These are phyloP conservation scores for Caenorhabditis afra DNA, from an alignment of 2,888 invertebrate species.

Conservation along the genomic window DNA sequence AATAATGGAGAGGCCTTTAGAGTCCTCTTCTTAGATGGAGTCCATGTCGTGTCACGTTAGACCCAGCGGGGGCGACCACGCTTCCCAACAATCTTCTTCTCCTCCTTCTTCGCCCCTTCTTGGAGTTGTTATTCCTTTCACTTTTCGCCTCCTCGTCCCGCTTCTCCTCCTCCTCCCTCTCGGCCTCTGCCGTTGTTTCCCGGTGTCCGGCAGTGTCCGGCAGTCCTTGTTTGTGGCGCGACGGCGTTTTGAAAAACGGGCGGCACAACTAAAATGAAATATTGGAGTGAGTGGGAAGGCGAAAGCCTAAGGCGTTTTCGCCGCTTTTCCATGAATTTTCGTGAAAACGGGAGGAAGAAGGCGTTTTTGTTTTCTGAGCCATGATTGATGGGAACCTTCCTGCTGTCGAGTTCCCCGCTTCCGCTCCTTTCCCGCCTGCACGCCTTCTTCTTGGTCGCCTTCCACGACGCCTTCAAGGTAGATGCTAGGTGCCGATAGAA, in stretches of 20 bases:
- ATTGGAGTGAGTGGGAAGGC: neutral
- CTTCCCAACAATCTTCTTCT: too few species aligned
- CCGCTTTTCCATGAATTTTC: constrained; percentile 7
- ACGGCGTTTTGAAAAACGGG: constrained; percentile 1
- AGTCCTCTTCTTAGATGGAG: too few species aligned
- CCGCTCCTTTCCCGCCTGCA: neutral
- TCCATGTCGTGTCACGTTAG: too few species aligned
- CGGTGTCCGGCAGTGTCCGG: constrained; percentile 25
- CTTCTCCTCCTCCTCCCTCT: neutral
- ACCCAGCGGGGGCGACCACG: too few species aligned
- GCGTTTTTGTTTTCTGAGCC: neutral
- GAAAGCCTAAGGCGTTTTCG: constrained; percentile 17
- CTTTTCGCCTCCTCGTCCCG: constrained; percentile 1
- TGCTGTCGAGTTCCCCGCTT: neutral
- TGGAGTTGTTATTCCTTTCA: constrained; percentile 13
- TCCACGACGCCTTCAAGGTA: constrained; percentile 1
- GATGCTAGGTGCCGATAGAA: constrained; percentile 22
- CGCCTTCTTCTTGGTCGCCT: constrained; percentile 1
- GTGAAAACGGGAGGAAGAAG: neutral
- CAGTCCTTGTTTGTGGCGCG: constrained; percentile 20
- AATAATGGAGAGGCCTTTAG: too few species aligned
- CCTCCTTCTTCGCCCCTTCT: neutral
- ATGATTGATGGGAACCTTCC: constrained; percentile 27
- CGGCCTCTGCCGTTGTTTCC: neutral
- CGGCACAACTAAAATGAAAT: too few species aligned